Percentiles rank a stretch among this genome's conserved stretches.
phyloP scores from a whole-genome alignment of 2,888 invertebrate species.

The Melipona bicolor region DNA sequence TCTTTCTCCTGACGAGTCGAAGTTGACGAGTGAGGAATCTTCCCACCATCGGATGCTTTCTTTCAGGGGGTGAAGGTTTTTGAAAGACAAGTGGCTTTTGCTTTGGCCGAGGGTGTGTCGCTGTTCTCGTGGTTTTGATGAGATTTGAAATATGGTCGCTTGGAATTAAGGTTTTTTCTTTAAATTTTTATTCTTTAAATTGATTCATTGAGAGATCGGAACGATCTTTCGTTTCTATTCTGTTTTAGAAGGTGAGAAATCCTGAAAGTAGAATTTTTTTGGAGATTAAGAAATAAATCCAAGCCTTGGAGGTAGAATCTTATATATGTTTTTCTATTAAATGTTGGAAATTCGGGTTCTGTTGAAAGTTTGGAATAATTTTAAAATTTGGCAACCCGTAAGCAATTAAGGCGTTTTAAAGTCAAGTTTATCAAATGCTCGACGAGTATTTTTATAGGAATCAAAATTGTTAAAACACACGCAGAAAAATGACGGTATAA shows the following conservation, averaged over 20 bases:
- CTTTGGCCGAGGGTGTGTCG: background rate
- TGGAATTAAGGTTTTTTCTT: background rate
- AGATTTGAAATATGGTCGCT: background rate
- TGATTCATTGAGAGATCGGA: background rate
- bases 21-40: background rate
- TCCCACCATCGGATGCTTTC: background rate
- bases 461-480: background rate
- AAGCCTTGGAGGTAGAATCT: too few relatives aligned
- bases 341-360: background rate
- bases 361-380: background rate
- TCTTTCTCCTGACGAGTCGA: slow-evolving; percentile 1
- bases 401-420: background rate
- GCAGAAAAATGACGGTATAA: too few relatives aligned
- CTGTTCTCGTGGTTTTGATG: background rate
- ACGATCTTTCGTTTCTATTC: background rate
- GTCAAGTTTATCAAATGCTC: background rate
- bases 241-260: background rate
- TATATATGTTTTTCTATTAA: background rate
- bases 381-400: background rate
- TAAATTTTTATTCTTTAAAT: background rate
- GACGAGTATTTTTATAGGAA: background rate
- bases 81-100: background rate
- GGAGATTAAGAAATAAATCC: too few relatives aligned
- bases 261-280: too few relatives aligned
- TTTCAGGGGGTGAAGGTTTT: background rate